Base-by-base conservation (phyloP, 2,888 invertebrate species). In the Pachymerium ferrugineum region DNA sequence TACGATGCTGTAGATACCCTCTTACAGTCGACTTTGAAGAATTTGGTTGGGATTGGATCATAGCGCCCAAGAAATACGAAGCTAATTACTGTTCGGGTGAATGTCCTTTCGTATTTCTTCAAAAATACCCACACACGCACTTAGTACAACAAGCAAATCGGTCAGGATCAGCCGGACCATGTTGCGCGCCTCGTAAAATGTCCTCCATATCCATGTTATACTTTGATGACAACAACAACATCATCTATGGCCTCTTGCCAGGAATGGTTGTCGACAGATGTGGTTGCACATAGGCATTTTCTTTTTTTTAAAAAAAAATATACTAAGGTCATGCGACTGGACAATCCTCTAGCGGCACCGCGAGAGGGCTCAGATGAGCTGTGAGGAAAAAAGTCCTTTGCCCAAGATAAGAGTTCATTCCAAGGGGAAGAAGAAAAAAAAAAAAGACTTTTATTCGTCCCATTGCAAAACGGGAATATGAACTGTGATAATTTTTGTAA, bases 21-120 rank as follows among this genome's bases (percentile, higher is more conserved):
- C 86, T 97, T 62, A 89, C 89, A 14, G 94, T 98, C 16, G 94
- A 97, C 85, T 98, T 98, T 82, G 92, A 92, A 78, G 89, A 90
- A 80, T 95, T 97, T 81, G 96, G 96, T 29, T 97, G 97, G 95
- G 94, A 97, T 81, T 98, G 96, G 90, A 93, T 98, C 79, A 94
- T 98, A 75, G 96, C 96, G 0, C 98, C 98, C 0, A 94, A 93
- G 80, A 87, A 89, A 79, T 98, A 97, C 85, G 92, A 93, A 80
- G 97, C 97, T 6, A 94, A 94, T 84, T 96, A 96, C 85, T 98
- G 98, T 85, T 89, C 93, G 73, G 97, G 98, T 6, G 94, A 96
- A 79, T 98, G 98, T 83, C 91, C 92, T 0, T 90, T 90, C 83
- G 89, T 93, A 72, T 93, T 93, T 81, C 85, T 94, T 76, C 93